Evolutionary conservation across 2,797 vertebrate species (phyloP).

Genomic region (Megalops cyprinoides): DNA sequence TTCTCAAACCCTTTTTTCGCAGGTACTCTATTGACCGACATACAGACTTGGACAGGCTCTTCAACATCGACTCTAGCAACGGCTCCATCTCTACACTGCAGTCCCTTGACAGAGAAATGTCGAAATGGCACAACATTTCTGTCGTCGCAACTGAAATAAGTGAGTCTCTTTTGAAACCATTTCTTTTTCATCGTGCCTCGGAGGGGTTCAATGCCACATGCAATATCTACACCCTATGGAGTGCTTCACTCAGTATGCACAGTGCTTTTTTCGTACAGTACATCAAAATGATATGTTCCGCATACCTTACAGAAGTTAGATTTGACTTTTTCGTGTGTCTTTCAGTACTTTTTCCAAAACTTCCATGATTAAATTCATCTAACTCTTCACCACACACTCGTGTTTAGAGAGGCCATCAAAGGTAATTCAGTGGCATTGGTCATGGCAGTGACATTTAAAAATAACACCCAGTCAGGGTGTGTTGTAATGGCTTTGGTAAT

Average conservation of each 20-base stretch:
- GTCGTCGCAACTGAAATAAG: slow-evolving; percentile 92
- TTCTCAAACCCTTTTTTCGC: slow-evolving; percentile 41
- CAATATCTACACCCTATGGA: too few species aligned
- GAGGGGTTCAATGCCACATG: neutral
- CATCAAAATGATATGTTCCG: too few species aligned
- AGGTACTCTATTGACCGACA: slow-evolving; percentile 95
- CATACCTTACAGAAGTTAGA: too few species aligned
- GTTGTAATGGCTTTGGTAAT: neutral
- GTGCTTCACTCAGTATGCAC: too few species aligned
- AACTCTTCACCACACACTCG: too few species aligned
- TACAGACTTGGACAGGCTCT: slow-evolving; percentile 89
- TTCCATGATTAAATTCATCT: too few species aligned
- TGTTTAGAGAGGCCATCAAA: too few species aligned
- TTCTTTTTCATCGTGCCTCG: neutral
- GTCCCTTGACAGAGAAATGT: slow-evolving; percentile 89
- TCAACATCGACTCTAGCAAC: slow-evolving; percentile 89
- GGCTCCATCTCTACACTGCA: slow-evolving; percentile 92
- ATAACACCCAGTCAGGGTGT: neutral
- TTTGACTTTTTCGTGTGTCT: too few species aligned
- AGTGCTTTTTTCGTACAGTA: too few species aligned
- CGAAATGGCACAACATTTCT: slow-evolving; percentile 94
- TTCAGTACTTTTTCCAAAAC: too few species aligned
- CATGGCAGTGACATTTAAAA: too few species aligned
- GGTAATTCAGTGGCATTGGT: too few species aligned
- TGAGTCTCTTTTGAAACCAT: slow-evolving; percentile 62